Conservation (phyloP, 2,113 vertebrate genomes). For the Pseudopodoces humilis region DNA sequence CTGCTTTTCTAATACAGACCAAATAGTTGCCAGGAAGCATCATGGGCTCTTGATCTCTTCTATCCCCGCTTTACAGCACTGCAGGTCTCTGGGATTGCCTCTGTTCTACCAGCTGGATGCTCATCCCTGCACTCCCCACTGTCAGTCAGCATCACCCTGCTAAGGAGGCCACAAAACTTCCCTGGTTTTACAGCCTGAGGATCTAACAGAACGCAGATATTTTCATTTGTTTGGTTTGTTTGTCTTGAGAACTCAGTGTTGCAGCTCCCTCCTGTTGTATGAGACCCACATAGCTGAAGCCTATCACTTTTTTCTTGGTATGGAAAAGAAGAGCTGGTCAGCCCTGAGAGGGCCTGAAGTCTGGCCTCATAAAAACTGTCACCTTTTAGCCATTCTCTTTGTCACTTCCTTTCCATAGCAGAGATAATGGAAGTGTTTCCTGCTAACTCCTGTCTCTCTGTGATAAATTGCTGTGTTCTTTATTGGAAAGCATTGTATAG, state of each 20-base stretch:
- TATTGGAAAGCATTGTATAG: conserved; percentile 25
- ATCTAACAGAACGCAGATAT: background rate
- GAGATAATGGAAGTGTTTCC: conserved; percentile 52
- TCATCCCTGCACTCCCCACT: accelerated
- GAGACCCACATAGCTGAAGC: background rate
- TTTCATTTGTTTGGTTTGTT: background rate
- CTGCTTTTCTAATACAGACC: background rate
- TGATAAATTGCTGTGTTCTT: conserved; percentile 27
- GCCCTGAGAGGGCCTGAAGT: background rate
- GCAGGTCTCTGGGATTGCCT: background rate
- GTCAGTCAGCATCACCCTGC: background rate
- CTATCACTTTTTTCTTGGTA: background rate
- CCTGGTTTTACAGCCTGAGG: background rate
- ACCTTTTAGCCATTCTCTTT: background rate
- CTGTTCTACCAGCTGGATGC: background rate
- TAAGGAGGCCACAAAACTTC: background rate
- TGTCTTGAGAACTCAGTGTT: background rate
- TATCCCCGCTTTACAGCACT: accelerated
- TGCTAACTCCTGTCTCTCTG: conserved; percentile 10
- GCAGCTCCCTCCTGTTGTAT: background rate
- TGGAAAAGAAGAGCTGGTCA: conserved; percentile 2
- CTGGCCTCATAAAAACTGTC: background rate
- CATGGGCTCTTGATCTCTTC: background rate
- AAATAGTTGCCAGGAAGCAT: background rate
- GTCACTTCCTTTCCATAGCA: conserved; percentile 10